A percentile compares a stretch with the other conserved stretches of the same genome.
phyloP scores from a whole-genome alignment of 1,140 invertebrate species.

The Drosophila eugracilis region DNA sequence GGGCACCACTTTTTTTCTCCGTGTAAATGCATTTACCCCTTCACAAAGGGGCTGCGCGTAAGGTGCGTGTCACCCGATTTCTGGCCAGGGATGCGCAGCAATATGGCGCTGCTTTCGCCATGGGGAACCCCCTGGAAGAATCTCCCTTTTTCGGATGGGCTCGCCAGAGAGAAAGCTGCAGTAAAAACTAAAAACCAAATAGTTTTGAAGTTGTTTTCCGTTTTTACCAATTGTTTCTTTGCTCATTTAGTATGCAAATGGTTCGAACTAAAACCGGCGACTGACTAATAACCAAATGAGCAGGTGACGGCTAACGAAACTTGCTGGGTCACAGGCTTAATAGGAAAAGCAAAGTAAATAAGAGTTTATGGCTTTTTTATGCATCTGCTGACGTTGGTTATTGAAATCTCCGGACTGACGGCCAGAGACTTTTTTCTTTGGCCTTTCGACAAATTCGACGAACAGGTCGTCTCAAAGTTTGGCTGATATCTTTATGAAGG shows the following conservation, averaged over 20 bases:
- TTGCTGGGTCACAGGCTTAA: conserved; percentile 45
- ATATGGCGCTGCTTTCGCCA: conserved; percentile 47
- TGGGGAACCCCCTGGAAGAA: conserved; percentile 12
- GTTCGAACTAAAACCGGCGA: conserved; percentile 39
- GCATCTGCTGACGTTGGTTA: conserved; percentile 57
- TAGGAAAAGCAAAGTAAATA: conserved; percentile 28
- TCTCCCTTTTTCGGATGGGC: conserved; percentile 32
- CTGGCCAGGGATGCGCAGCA: conserved; percentile 37
- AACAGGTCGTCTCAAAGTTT: conserved; percentile 31
- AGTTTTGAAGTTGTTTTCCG: not conserved
- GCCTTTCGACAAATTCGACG: conserved; percentile 55
- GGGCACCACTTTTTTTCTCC: not conserved
- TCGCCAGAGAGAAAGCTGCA: conserved; percentile 30
- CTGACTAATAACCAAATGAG: conserved; percentile 45
- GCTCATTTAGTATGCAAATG: conserved; percentile 52
- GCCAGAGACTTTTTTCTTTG: not conserved
- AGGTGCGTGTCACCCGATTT: conserved; percentile 38
- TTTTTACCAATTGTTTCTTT: conserved; percentile 29
- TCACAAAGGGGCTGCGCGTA: conserved; percentile 39
- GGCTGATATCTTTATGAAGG: conserved; percentile 27
- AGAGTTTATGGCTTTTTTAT: conserved; percentile 71
- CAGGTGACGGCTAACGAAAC: conserved; percentile 37
- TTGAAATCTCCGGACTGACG: conserved; percentile 23
- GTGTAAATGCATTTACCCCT: conserved; percentile 3
- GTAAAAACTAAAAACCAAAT: conserved; percentile 20